Conservation (phyloP, 37 sponge, comb jelly and placozoan species). For the Dysidea cf. avara region DNA sequence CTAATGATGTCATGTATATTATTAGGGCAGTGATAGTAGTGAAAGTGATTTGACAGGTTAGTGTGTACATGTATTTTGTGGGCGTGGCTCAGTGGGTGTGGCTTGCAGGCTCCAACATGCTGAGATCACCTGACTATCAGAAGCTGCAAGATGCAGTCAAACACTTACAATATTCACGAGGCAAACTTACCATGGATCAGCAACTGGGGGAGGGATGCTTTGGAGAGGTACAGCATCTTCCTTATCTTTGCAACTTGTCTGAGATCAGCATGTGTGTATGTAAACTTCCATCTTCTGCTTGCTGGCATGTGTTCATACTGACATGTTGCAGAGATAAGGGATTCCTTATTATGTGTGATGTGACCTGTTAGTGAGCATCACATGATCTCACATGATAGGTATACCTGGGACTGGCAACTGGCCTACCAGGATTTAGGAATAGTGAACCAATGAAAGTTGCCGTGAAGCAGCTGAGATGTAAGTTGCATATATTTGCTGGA, state of each 20-base stretch:
- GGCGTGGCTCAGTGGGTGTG: slow-evolving; percentile 16
- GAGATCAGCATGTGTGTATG: slow-evolving; percentile 29
- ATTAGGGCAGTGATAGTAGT: no score
- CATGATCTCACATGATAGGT: slow-evolving; percentile 30
- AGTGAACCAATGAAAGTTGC: slow-evolving; percentile 56
- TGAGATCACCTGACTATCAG: slow-evolving; percentile 32
- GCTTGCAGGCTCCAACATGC: no score
- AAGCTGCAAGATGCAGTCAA: slow-evolving; percentile 53
- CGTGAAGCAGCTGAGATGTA: slow-evolving; percentile 77
- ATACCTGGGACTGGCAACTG: slow-evolving; percentile 34
- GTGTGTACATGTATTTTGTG: no score
- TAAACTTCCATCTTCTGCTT: no score
- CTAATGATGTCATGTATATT: no score
- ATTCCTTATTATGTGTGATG: no score
- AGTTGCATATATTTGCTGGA: slow-evolving; percentile 15
- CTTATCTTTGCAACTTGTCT: background rate
- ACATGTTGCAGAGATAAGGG: no score
- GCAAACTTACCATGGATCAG: slow-evolving; percentile 44
- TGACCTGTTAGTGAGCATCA: slow-evolving; percentile 1
- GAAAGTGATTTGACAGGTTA: no score
- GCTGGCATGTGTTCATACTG: no score
- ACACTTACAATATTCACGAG: slow-evolving; percentile 49
- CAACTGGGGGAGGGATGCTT: slow-evolving; percentile 75
- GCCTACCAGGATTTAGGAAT: slow-evolving; percentile 35
- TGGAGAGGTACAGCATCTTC: slow-evolving; percentile 64